Conservation (phyloP, 1,140 invertebrate genomes). For the Homarus americanus region DNA sequence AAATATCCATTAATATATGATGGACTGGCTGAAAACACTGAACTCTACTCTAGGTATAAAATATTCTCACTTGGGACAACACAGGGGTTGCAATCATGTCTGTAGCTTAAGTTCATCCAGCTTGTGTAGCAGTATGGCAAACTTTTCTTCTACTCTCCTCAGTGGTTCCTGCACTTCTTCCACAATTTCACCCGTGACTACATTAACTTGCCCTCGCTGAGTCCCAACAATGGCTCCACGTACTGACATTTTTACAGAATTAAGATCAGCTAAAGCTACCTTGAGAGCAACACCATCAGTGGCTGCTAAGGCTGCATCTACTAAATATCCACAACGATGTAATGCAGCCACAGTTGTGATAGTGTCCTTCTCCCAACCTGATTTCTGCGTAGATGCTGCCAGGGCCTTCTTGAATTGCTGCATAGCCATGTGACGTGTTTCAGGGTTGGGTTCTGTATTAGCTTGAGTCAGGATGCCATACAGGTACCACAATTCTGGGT, state of each 20-base stretch:
- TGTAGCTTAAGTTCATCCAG: constrained; percentile 44
- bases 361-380: constrained; percentile 82
- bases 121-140: constrained; percentile 16
- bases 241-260: constrained; percentile 44
- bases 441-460: constrained; percentile 82
- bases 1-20: too few relatives aligned
- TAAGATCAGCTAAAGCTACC: constrained; percentile 48
- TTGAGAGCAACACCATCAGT: constrained; percentile 19
- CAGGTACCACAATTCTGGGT: constrained; percentile 87
- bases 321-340: constrained; percentile 35
- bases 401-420: constrained; percentile 80
- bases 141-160: constrained; percentile 34
- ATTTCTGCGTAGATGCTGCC: constrained; percentile 79
- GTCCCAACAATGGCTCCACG: constrained; percentile 9
- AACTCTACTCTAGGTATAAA: too few relatives aligned
- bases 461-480: constrained; percentile 80
- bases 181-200: constrained; percentile 51
- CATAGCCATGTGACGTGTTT: constrained; percentile 83
- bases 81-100: not conserved
- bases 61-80: too few relatives aligned
- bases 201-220: constrained; percentile 40
- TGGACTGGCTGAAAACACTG: too few relatives aligned
- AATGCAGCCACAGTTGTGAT: constrained; percentile 34
- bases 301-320: constrained; percentile 52
- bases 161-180: constrained; percentile 61